These are phyloP conservation scores for Telmatochromis sp. DNA, from an alignment of 2,113 vertebrate species.

Conservation along the genomic window DNA sequence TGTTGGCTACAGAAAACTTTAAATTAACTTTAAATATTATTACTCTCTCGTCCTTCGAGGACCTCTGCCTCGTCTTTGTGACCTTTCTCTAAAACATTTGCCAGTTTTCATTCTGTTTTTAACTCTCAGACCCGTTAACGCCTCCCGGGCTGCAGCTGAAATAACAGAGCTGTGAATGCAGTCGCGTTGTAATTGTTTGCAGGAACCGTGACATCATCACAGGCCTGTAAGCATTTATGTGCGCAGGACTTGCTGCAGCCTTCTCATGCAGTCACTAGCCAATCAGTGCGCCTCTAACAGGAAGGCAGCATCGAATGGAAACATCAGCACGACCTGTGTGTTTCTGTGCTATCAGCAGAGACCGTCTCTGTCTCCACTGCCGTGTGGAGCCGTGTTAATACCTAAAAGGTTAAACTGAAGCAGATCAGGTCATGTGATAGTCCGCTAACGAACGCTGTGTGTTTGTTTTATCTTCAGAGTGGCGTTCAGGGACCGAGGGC, in stretches of 20 bases:
- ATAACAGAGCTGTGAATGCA: neutral
- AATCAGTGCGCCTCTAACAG: neutral
- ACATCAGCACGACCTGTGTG: neutral
- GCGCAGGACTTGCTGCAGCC: neutral
- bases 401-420: neutral
- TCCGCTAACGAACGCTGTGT: neutral
- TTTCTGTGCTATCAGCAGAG: neutral
- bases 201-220: neutral
- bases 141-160: neutral
- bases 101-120: neutral
- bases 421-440: accelerated
- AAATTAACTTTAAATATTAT: neutral
- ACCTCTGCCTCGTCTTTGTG: neutral
- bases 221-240: neutral
- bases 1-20: neutral
- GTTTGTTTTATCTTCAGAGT: constrained; percentile 65
- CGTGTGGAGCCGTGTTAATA: neutral
- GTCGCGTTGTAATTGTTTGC: neutral
- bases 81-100: neutral
- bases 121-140: neutral
- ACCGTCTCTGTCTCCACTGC: neutral
- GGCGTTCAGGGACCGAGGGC: constrained; percentile 85
- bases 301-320: neutral
- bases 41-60: neutral
- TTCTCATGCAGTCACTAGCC: neutral